phyloP scores from a whole-genome alignment of 2,113 vertebrate genomes.

The Callorhinus ursinus region DNA sequence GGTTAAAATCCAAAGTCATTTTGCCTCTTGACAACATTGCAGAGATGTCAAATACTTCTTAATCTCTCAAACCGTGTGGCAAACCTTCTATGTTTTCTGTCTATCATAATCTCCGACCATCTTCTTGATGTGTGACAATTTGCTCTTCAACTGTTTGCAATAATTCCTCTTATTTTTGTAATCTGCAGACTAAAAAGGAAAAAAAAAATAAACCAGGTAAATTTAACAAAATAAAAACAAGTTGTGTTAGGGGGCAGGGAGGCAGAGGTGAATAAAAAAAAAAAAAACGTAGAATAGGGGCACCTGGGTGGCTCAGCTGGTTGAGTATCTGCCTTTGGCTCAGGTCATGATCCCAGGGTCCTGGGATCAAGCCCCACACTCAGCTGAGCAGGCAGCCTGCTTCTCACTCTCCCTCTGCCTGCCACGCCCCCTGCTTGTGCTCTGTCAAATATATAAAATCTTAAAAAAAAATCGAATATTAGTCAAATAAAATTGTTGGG shows the following conservation, averaged over 20 bases:
- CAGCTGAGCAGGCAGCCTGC: too few relatives aligned
- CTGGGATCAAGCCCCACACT: too few relatives aligned
- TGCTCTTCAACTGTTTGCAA: constrained; percentile 89
- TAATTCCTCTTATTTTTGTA: constrained; percentile 90
- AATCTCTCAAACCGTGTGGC: not conserved
- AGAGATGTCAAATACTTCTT: not conserved
- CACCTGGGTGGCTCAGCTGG: too few relatives aligned
- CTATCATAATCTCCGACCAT: constrained; percentile 92
- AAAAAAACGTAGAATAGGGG: not conserved
- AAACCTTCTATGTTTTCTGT: constrained; percentile 67
- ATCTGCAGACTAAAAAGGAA: constrained; percentile 86
- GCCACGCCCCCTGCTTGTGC: too few relatives aligned
- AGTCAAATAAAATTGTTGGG: not conserved
- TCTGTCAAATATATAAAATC: too few relatives aligned
- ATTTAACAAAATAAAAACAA: not conserved
- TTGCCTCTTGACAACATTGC: not conserved
- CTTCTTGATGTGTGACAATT: constrained; percentile 92
- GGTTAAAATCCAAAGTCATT: constrained; percentile 31
- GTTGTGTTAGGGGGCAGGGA: not conserved
- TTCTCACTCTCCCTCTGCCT: too few relatives aligned
- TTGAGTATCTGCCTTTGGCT: too few relatives aligned
- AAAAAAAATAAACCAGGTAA: not conserved
- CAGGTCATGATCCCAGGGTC: too few relatives aligned
- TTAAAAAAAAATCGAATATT: not conserved
- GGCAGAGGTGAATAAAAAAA: not conserved